Evolutionary conservation across 2,113 vertebrate genomes (phyloP), one percentile per base, ranked within the genome.

Genomic region (Corydoras maculifer): DNA sequence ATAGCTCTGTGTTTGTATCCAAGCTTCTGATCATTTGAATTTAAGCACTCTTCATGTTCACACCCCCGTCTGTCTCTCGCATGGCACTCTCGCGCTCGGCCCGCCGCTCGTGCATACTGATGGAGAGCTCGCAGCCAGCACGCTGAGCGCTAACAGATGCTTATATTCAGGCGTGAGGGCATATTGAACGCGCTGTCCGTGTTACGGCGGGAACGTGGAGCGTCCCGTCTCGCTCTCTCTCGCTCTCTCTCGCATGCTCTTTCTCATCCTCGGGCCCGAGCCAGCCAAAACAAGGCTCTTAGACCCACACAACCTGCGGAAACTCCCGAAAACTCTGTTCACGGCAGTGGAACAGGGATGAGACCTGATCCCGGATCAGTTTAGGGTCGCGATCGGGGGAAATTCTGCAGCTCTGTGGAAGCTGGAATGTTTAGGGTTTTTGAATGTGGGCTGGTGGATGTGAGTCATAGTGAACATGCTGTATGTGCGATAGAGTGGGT

Each of bases 91-190:
- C 35, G 35, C 35, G 35, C 35, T 43, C 35, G 4, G 7, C 7
- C 35, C 35, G 35, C 35, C 7, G 35, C 18, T 25, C 18, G 1
- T 43, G 75, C 61, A 77, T 82, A 72, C 73, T 84, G 81, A 78
- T 70, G 49, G 57, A 69, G 67, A 50, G 18, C 55, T 43, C 59
- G 32, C 67, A 69, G 35, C 62, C 49, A 68, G 60, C 54, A n/a
- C 65, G 77, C 69, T 86, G 85, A 89, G 82, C 82, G 81, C 80
- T 87, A 88, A 81, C 86, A 87, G 84, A 88, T 87, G 86, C 72
- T 87, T 83, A 83, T 81, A 79, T 77, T 49, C 68, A 80, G 78
- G 83, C 82, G 83, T 83, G 80, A 31, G 55, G 79, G 79, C 77
- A 84, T 84, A 82, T 86, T 85, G 83, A 83, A 87, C 85, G 86